Base-by-base conservation (phyloP, 2,888 invertebrate genomes). In the Odontocolon sp. region DNA sequence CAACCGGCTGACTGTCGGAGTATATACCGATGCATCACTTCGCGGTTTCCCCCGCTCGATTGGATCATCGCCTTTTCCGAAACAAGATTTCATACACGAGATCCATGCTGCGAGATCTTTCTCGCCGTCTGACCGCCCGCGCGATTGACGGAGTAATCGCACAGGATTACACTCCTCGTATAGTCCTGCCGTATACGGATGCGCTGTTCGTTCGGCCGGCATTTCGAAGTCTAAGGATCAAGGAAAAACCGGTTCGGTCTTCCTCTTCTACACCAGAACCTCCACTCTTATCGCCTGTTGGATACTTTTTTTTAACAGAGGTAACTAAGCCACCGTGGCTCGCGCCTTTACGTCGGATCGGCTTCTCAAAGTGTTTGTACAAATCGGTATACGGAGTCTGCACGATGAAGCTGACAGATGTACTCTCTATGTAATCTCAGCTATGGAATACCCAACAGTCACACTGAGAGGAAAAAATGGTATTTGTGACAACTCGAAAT, bases 171-270 rank as follows among this genome's bases (percentile, higher is more conserved):
- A 21, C 47, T 66, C n/a, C n/a, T n/a, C n/a, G n/a, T 61, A 47
- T 71, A 67, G 45, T 56, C 26, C 61, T 67, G 47, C 70, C 70
- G 70, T 71, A 72, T 72, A 77, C 61, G 57, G 47, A 40, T 67
- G 47, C 31, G 36, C 47, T 14, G 54, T n/a, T 38, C 57, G 40
- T 57, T 52, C 23, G 18, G 57, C 36, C 56, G 67, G 40, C 45
- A 67, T 77, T 77, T 63, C 63, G 21, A 68, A 31, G 26, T 33
- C 63, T 23, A 72, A 72, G 52, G 57, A 68, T 68, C 77, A 50
- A 57, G 68, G 75, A 64, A 68, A 57, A 77, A 77, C 77, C 77
- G 71, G 77, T 77, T 77, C 14, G 68, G 36, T 63, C 72, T 72
- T 68, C 67, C 50, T 68, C 33, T 40, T 50, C 61, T 21, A 42